phyloP scores from a whole-genome alignment of 2,888 invertebrate genomes.

The Neelides folsomi region DNA sequence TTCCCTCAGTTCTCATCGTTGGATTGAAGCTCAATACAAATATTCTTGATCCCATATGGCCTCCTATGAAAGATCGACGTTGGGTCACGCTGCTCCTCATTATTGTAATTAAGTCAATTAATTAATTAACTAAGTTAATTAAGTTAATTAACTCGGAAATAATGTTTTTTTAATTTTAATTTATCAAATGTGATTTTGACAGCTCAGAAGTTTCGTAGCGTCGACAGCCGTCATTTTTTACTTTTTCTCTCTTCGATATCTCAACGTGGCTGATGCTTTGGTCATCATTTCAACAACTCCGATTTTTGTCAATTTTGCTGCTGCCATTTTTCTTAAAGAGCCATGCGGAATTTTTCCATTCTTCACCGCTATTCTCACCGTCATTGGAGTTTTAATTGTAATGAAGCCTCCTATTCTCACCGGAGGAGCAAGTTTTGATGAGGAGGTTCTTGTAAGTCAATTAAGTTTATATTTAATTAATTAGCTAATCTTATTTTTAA shows the following conservation, averaged over 20 bases:
- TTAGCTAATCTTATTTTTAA: not conserved
- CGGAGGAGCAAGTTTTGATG: conserved; percentile 12
- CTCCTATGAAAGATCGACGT: too few relatives aligned
- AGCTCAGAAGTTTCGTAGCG: too few relatives aligned
- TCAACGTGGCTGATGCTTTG: conserved; percentile 14
- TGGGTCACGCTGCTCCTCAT: too few relatives aligned
- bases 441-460: conserved; percentile 16
- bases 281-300: conserved; percentile 20
- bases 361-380: conserved; percentile 10
- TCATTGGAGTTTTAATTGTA: conserved; percentile 18
- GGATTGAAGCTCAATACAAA: too few relatives aligned
- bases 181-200: too few relatives aligned
- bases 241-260: conserved; percentile 17
- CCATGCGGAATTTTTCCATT: conserved; percentile 16
- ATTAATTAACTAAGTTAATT: too few relatives aligned
- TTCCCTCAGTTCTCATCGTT: too few relatives aligned
- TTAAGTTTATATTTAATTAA: too few relatives aligned
- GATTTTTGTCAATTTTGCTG: conserved; percentile 18
- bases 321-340: conserved; percentile 17
- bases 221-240: conserved; percentile 10
- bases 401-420: conserved; percentile 19
- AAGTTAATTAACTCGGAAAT: too few relatives aligned
- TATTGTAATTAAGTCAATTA: too few relatives aligned
- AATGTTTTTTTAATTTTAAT: too few relatives aligned
- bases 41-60: too few relatives aligned